phyloP scores from a whole-genome alignment of 1,140 invertebrate species.

The Drosophila leontia region DNA sequence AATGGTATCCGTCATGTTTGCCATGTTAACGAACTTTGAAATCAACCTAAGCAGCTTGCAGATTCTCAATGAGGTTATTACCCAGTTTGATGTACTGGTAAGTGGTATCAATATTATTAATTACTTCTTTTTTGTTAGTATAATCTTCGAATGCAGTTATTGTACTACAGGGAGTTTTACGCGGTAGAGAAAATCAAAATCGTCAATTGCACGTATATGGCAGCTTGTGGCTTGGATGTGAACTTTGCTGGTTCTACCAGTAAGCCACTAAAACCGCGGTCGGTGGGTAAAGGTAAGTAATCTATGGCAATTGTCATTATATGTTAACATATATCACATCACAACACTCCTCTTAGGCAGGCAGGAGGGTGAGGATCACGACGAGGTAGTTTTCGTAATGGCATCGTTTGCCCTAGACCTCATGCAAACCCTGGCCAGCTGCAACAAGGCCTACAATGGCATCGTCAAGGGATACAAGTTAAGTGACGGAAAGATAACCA shows the following conservation, averaged over 20 bases:
- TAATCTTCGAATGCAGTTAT: conserved; percentile 1
- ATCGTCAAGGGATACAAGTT: conserved; percentile 1
- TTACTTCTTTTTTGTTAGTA: not conserved
- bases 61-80: conserved; percentile 95
- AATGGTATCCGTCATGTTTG: conserved; percentile 96
- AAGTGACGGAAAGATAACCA: conserved; percentile 22
- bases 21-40: conserved; percentile 92
- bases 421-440: conserved; percentile 44
- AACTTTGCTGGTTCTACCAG: conserved; percentile 18
- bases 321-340: not conserved
- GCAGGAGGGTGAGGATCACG: not conserved
- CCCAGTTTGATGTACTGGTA: conserved; percentile 91
- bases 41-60: conserved; percentile 88
- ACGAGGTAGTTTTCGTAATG: conserved; percentile 60
- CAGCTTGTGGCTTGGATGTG: conserved; percentile 93
- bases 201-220: conserved; percentile 97
- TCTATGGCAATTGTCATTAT: not conserved
- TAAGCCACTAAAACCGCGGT: not conserved
- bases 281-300: not conserved
- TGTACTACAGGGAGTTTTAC: conserved; percentile 45
- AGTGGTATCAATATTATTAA: not conserved
- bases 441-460: conserved; percentile 32
- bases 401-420: conserved; percentile 61
- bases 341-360: too few relatives aligned
- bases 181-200: conserved; percentile 96